Conservation (phyloP, 2,888 invertebrate species). For the Spicauda simplicius region DNA sequence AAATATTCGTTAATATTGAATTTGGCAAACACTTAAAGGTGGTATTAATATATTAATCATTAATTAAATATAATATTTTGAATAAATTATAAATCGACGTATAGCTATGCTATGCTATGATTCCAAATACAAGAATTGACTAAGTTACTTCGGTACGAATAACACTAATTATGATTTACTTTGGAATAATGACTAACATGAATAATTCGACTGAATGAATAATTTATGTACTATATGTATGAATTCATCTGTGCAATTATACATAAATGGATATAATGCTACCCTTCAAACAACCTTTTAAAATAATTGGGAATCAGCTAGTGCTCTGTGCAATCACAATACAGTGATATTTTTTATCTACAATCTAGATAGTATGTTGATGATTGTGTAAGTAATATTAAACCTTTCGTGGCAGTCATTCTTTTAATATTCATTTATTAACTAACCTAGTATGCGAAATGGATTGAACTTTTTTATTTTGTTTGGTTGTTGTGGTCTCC, state of each 20-base stretch:
- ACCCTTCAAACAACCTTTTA: constrained; percentile 18
- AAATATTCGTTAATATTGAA: constrained; percentile 15
- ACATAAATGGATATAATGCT: constrained; percentile 12
- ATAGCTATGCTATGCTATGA: constrained; percentile 45
- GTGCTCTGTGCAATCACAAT: constrained; percentile 76
- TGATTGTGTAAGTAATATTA: constrained; percentile 45
- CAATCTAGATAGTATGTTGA: constrained; percentile 57
- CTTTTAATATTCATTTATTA: constrained; percentile 35
- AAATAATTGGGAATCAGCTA: constrained; percentile 55
- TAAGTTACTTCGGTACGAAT: constrained; percentile 49
- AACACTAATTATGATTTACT: constrained; percentile 21
- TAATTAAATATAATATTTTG: background rate
- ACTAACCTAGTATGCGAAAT: constrained; percentile 79
- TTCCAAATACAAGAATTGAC: constrained; percentile 57
- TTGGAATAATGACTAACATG: background rate
- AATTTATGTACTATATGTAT: constrained; percentile 1
- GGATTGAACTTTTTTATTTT: constrained; percentile 76
- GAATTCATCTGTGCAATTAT: constrained; percentile 25
- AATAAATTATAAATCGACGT: constrained; percentile 30
- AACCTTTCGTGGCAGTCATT: constrained; percentile 59
- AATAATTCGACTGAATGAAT: constrained; percentile 4
- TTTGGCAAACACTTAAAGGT: constrained; percentile 41
- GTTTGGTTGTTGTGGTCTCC: constrained; percentile 67
- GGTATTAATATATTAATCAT: constrained; percentile 2
- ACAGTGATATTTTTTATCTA: constrained; percentile 55